Evolutionary conservation across 2,888 invertebrate genomes (phyloP), one percentile per base, ranked within the genome.

Genomic region (Nomada goodeniana): DNA sequence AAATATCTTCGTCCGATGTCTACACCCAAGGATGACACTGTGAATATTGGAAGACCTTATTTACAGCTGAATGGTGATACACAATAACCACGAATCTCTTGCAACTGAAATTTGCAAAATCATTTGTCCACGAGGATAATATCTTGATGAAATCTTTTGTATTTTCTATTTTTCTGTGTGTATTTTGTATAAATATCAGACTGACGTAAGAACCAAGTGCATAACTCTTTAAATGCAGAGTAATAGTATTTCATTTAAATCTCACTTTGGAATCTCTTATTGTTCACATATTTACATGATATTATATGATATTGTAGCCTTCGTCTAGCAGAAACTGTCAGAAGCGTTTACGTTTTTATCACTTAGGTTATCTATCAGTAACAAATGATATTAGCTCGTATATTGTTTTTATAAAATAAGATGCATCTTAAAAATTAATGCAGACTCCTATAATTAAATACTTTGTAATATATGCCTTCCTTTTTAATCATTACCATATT

Each of bases 21-120:
- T 74, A 77, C 23, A 71, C 53, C 29, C 74, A 83, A 42, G 79
- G 78, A 83, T 83, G 83, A 83, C 83, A 83, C 42, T 75, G 60
- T 60, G 36, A 72, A 47, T 72, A 57, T 29, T 68, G 53, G 70
- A 64, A 75, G 9, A 60, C 11, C 36, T 9, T 71, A 65, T 59
- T 20, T 69, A 69, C 36, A 57, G 50, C 65, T 70, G 26, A 57
- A 67, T 59, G 68, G 64, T 72, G 79, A 79, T 82, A 74, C 13
- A 71, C 64, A 36, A 64, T 36, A 20, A 67, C 29, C 50, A 69
- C 10, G 26, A 42, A 44, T 67, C 29, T 63, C 47, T 73, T 74
- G n/a, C 76, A 74, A 63, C 18, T 60, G 59, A 74, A 74, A 57
- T 50, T 60, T 73, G 15, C 60, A 65, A 68, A 77, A 36, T 69